Evolutionary conservation across 2,113 vertebrate species (phyloP).

Genomic region (Urocolius indicus): DNA sequence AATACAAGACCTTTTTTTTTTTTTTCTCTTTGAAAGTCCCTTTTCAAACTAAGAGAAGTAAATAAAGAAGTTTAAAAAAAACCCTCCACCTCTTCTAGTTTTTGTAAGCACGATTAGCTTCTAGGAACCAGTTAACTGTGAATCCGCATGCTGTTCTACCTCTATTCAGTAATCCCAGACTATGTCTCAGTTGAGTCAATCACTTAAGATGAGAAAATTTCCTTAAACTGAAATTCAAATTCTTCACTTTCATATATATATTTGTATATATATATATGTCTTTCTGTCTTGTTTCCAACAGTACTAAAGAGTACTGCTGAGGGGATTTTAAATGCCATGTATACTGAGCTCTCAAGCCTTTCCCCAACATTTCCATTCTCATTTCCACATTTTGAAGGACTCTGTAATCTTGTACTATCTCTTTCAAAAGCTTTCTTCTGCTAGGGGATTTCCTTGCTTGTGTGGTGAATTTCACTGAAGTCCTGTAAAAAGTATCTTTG

Average conservation of each 20-base stretch:
- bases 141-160: not conserved
- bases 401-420: not conserved
- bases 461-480: not conserved
- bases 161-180: not conserved
- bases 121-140: not conserved
- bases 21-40: not conserved
- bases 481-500: not conserved
- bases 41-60: not conserved
- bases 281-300: not conserved
- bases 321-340: not conserved
- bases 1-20: not conserved
- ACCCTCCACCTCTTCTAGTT: not conserved
- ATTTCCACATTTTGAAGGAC: not conserved
- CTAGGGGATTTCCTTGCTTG: not conserved
- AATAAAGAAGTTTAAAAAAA: not conserved
- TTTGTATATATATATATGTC: constrained; percentile 1
- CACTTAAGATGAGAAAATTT: not conserved
- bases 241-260: not conserved
- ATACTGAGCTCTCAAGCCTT: not conserved
- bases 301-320: not conserved
- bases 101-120: not conserved
- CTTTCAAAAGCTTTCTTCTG: not conserved
- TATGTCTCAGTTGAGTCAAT: not conserved
- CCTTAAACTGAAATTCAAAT: not conserved
- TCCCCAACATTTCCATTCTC: not conserved